phyloP scores from a whole-genome alignment of 2,888 invertebrate species.

The Tenodera sinensis region DNA sequence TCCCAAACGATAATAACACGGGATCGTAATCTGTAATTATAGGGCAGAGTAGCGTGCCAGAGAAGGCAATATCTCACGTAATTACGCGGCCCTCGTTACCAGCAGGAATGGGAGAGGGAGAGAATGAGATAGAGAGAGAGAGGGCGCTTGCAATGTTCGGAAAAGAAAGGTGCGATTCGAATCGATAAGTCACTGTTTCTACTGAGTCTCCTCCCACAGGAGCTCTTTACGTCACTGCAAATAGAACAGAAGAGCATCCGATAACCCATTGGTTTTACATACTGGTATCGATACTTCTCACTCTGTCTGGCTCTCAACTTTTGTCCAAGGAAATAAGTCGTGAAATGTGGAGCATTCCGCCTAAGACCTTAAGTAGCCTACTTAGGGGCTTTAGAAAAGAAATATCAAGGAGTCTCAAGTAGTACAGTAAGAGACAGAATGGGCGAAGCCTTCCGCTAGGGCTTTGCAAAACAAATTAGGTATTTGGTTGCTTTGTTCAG shows the following conservation, averaged over 20 bases:
- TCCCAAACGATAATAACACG: background rate
- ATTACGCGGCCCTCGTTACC: background rate
- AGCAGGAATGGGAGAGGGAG: background rate
- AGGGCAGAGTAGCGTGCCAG: background rate
- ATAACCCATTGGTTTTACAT: background rate
- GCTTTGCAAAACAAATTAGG: background rate
- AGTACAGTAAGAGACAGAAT: background rate
- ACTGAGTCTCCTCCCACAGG: background rate
- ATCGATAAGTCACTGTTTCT: background rate
- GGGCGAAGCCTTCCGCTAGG: background rate
- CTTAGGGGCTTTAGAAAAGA: background rate
- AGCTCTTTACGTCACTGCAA: background rate
- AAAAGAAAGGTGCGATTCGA: background rate
- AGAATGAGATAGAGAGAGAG: background rate
- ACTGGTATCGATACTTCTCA: background rate
- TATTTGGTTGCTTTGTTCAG: too few relatives aligned
- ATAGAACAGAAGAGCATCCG: background rate
- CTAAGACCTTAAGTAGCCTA: background rate
- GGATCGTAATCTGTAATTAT: background rate
- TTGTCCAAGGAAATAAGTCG: background rate
- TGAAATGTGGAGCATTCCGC: background rate
- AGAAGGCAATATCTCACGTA: background rate
- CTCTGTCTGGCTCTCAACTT: background rate
- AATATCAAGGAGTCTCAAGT: background rate
- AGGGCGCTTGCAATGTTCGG: background rate